Conservation (phyloP, 1,140 invertebrate genomes). For the Drosophila melanica region DNA sequence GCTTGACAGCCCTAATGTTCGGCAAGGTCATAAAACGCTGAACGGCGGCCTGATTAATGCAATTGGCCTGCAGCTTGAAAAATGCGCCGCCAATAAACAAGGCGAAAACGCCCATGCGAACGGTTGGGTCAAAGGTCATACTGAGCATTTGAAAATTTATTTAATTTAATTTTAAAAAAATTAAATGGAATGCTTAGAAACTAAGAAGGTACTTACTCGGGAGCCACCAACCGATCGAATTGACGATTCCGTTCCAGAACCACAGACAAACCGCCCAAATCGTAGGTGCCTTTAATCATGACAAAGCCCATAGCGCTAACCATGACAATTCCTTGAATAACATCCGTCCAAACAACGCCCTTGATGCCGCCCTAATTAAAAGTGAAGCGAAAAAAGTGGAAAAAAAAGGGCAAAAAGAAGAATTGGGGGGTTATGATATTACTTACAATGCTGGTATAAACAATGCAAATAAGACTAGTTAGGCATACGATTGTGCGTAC, state of each 20-base stretch:
- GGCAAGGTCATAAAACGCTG: constrained; percentile 92
- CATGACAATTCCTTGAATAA: constrained; percentile 91
- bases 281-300: constrained; percentile 90
- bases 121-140: constrained; percentile 88
- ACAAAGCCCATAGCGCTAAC: constrained; percentile 92
- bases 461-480: constrained; percentile 91
- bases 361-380: constrained; percentile 90
- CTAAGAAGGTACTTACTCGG: constrained; percentile 88
- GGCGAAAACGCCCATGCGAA: constrained; percentile 90
- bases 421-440: not conserved
- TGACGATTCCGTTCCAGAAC: constrained; percentile 90
- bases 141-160: constrained; percentile 82
- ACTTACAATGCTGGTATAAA: constrained; percentile 92
- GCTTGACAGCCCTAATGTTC: constrained; percentile 86
- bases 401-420: not conserved
- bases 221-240: constrained; percentile 89
- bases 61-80: constrained; percentile 91
- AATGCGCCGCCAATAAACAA: constrained; percentile 91
- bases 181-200: constrained; percentile 77
- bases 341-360: constrained; percentile 94
- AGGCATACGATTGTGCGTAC: constrained; percentile 88
- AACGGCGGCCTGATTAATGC: constrained; percentile 94
- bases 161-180: too few species aligned
- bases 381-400: not conserved
- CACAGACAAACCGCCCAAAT: constrained; percentile 90